These are phyloP conservation scores for Spicauda simplicius DNA, from an alignment of 2,888 invertebrate species.

Conservation along the genomic window DNA sequence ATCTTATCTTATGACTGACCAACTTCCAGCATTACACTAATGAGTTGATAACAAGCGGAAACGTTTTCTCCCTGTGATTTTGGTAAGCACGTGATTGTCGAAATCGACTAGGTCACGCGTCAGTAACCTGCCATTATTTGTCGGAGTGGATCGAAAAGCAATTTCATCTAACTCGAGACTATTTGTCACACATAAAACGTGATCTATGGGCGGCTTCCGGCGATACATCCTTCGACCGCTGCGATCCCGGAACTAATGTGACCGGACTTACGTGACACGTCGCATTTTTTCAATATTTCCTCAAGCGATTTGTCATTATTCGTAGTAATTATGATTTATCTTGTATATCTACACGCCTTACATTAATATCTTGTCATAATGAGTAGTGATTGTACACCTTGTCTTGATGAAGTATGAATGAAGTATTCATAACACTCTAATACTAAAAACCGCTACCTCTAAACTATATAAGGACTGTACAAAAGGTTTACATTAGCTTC, in stretches of 20 bases:
- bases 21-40: neutral
- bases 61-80: neutral
- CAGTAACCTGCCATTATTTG: conserved; percentile 80
- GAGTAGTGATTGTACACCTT: too few relatives aligned
- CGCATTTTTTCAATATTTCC: conserved; percentile 24
- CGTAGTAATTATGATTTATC: conserved; percentile 5
- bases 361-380: too few relatives aligned
- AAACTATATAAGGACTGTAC: too few relatives aligned
- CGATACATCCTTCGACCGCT: conserved; percentile 57
- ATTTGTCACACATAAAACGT: conserved; percentile 83
- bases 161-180: conserved; percentile 79
- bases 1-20: too few relatives aligned
- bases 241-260: conserved; percentile 45
- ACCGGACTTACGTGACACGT: conserved; percentile 44
- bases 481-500: too few relatives aligned
- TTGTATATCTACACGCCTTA: too few relatives aligned
- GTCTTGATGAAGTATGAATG: too few relatives aligned
- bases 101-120: conserved; percentile 74
- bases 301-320: conserved; percentile 7
- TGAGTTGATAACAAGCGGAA: neutral
- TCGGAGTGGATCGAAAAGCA: conserved; percentile 81
- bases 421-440: too few relatives aligned
- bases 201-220: conserved; percentile 68
- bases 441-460: too few relatives aligned
- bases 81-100: conserved; percentile 70